Percentiles rank a stretch among this genome's conserved stretches.
Conservation (phyloP, 2,888 invertebrate species). For the Perizoma flavofasciatum region DNA sequence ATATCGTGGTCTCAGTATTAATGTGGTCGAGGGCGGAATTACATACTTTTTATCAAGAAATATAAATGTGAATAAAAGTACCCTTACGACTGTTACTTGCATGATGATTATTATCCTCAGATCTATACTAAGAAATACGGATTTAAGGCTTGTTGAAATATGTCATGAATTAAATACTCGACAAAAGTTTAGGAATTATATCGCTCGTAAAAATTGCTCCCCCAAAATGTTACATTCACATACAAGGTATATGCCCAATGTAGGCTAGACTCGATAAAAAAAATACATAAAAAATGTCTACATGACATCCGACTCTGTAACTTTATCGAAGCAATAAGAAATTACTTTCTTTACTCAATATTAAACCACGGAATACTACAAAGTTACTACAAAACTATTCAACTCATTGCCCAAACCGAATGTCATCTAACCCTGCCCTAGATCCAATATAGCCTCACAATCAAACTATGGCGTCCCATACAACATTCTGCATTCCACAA, state of each 20-base stretch:
- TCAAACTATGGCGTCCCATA: slow-evolving; percentile 70
- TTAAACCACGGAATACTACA: slow-evolving; percentile 1
- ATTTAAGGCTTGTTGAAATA: too few relatives aligned
- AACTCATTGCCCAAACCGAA: slow-evolving; percentile 23
- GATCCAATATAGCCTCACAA: slow-evolving; percentile 69
- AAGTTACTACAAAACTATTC: slow-evolving; percentile 11
- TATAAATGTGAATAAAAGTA: background rate
- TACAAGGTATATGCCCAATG: too few relatives aligned
- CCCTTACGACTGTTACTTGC: too few relatives aligned
- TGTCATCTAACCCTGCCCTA: slow-evolving; percentile 64
- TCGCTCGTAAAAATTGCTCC: too few relatives aligned
- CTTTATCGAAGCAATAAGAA: background rate
- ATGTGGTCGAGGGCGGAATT: slow-evolving; percentile 25
- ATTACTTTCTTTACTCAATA: slow-evolving; percentile 1
- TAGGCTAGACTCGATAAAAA: background rate
- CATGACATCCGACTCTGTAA: background rate
- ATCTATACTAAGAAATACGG: too few relatives aligned
- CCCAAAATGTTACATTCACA: too few relatives aligned
- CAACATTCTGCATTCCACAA: slow-evolving; percentile 30
- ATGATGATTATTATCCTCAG: too few relatives aligned
- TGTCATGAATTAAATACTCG: too few relatives aligned
- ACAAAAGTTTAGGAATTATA: too few relatives aligned
- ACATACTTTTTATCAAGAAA: background rate
- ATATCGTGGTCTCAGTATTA: slow-evolving; percentile 34
- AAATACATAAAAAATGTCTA: background rate